Evolutionary conservation across 2,797 vertebrate genomes (phyloP).

Genomic region (Toxotes lorentzi): DNA sequence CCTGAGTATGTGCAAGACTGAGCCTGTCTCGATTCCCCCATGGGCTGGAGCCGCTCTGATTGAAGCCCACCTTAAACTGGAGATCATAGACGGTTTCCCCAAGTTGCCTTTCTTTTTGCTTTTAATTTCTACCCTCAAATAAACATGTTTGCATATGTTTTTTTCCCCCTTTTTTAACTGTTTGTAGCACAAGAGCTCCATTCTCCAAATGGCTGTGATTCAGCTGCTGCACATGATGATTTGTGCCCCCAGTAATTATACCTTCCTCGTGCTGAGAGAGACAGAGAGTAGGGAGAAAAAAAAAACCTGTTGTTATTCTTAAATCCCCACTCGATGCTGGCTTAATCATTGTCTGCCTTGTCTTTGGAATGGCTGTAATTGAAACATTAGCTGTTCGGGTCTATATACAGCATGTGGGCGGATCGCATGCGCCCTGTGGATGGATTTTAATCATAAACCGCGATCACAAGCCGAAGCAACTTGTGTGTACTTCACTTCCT

Average conservation of each 20-base stretch:
- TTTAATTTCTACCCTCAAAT: constrained; percentile 57
- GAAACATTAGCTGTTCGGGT: constrained; percentile 81
- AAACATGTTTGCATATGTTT: constrained; percentile 64
- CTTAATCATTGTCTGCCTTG: constrained; percentile 80
- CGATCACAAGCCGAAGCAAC: constrained; percentile 55
- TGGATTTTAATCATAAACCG: constrained; percentile 76
- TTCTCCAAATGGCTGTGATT: constrained; percentile 69
- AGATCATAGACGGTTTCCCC: constrained; percentile 25
- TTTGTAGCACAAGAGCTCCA: constrained; percentile 51
- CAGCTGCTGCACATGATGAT: constrained; percentile 72
- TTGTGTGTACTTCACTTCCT: constrained; percentile 39
- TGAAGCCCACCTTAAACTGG: constrained; percentile 43
- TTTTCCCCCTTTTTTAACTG: neutral
- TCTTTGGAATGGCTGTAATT: constrained; percentile 80
- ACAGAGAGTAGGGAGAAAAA: neutral
- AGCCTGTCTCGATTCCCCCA: constrained; percentile 19
- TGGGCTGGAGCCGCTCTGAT: constrained; percentile 21
- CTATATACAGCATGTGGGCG: constrained; percentile 75
- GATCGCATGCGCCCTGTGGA: constrained; percentile 56
- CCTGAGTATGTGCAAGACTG: constrained; percentile 21
- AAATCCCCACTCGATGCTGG: constrained; percentile 77
- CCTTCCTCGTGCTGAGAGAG: constrained; percentile 50
- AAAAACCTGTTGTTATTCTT: constrained; percentile 74
- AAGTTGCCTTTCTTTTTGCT: constrained; percentile 43
- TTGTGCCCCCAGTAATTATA: constrained; percentile 79